These are phyloP conservation scores for Trachelus tabidus DNA, from an alignment of 2,888 invertebrate species.

Conservation along the genomic window DNA sequence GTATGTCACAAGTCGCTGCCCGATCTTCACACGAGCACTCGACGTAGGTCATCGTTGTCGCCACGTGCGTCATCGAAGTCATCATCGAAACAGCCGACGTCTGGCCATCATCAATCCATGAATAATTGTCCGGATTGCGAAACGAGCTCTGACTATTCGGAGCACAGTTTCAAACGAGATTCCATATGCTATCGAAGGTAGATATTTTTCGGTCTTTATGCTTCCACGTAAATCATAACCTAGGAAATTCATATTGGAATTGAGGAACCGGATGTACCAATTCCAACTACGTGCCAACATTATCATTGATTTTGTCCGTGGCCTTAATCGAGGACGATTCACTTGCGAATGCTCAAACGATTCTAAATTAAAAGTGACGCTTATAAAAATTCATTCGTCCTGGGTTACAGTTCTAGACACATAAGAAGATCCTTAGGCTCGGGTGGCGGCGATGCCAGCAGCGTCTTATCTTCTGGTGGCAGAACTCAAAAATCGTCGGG, in stretches of 20 bases:
- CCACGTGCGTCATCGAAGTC: slow-evolving; percentile 60
- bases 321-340: background rate
- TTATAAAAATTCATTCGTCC: background rate
- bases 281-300: no score
- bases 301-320: background rate
- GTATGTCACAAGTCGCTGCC: slow-evolving; percentile 85
- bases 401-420: slow-evolving; percentile 51
- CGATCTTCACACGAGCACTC: slow-evolving; percentile 73
- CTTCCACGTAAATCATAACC: no score
- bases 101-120: slow-evolving; percentile 46
- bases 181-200: slow-evolving; percentile 60
- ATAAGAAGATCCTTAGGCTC: slow-evolving; percentile 62
- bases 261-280: no score
- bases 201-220: no score
- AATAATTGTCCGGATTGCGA: slow-evolving; percentile 62
- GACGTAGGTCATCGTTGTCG: slow-evolving; percentile 60
- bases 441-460: slow-evolving; percentile 60
- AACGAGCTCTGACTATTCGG: slow-evolving; percentile 63
- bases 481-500: slow-evolving; percentile 70
- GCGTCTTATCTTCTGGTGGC: slow-evolving; percentile 64
- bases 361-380: background rate
- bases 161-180: slow-evolving; percentile 62
- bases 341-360: no score
- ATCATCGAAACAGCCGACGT: slow-evolving; percentile 39
- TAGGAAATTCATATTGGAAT: no score